Percentiles rank a stretch among this genome's conserved stretches.
These are phyloP conservation scores for Sigmodon hispidus DNA, from an alignment of 2,113 vertebrate species.

Conservation along the genomic window DNA sequence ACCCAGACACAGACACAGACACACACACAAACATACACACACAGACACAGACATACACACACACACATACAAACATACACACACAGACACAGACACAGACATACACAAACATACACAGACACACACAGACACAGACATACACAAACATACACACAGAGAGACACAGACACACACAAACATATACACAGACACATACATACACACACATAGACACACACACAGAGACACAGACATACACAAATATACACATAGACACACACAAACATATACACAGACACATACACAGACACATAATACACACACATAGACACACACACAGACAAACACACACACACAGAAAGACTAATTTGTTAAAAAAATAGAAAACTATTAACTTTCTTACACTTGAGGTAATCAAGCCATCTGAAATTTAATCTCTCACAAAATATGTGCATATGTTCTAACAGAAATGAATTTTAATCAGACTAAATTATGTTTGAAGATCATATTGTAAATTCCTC, in stretches of 20 bases:
- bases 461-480: constrained; percentile 12
- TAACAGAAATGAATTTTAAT: not conserved
- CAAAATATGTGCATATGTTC: not conserved
- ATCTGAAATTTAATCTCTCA: not conserved
- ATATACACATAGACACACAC: not conserved
- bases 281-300: not conserved
- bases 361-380: not conserved
- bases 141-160: not conserved
- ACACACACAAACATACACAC: not conserved
- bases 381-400: not conserved
- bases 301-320: not conserved
- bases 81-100: not conserved
- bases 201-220: not conserved
- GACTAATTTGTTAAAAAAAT: not conserved
- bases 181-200: not conserved
- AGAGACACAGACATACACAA: not conserved
- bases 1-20: no score
- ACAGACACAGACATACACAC: not conserved
- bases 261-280: not conserved
- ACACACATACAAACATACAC: not conserved
- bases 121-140: not conserved
- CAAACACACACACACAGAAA: not conserved
- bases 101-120: no score
- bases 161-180: not conserved
- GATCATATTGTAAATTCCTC: not conserved